Evolutionary conservation across 2,113 vertebrate genomes (phyloP).

Genomic region (Pluvialis apricaria): DNA sequence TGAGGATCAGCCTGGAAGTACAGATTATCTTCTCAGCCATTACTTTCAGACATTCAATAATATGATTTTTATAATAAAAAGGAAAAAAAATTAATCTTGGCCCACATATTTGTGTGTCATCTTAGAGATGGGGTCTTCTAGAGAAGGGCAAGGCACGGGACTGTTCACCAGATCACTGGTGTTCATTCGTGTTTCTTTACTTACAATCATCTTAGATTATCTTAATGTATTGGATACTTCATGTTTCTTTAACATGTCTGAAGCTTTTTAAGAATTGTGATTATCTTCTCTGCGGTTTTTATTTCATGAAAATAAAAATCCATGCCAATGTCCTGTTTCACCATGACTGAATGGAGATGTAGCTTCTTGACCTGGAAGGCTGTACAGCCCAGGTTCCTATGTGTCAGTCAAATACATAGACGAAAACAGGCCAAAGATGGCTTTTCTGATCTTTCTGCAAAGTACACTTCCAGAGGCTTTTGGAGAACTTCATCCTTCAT

Average conservation of each 20-base stretch:
- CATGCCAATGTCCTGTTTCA: neutral
- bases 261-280: neutral
- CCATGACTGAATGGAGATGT: neutral
- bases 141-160: neutral
- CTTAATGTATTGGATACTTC: neutral
- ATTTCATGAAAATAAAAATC: neutral
- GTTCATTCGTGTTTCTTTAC: neutral
- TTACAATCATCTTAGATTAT: neutral
- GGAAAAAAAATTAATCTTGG: neutral
- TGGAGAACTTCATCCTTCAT: neutral
- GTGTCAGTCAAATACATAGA: neutral
- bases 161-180: neutral
- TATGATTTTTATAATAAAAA: neutral
- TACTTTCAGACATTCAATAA: neutral
- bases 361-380: neutral
- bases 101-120: accelerated
- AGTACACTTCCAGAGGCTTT: neutral
- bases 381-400: neutral
- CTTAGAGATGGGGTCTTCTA: neutral
- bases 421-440: neutral
- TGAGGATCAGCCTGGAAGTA: neutral
- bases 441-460: neutral
- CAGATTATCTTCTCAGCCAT: neutral
- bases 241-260: neutral
- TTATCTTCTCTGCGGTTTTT: neutral